Base-by-base conservation (phyloP, 1,140 invertebrate species). In the Armadillidium nasatum region DNA sequence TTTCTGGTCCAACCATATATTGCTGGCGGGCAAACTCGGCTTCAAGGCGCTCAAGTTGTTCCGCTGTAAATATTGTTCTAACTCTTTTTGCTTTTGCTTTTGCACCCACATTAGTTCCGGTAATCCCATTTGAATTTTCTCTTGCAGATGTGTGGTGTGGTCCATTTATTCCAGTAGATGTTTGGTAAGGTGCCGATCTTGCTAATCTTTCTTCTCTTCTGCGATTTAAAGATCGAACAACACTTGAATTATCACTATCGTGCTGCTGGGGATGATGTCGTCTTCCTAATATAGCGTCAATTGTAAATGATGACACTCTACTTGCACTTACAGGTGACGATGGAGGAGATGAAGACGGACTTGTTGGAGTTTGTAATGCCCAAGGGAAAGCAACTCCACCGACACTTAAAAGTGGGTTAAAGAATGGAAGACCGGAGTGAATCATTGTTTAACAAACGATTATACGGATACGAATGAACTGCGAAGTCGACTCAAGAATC, bases 1-100 rank as follows among this genome's bases (percentile, higher is more conserved):
- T 87, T 86, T 99, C 97, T 83, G 97, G 99, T 2, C 99, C 97
- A 0, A 95, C 98, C 68, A 99, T 87, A 85, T 99, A 99, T 82
- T 97, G 88, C 0, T 97, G 99, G 0, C 94, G 97, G 86, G 99
- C 98, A 86, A 99, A 99, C 86, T 99, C 99, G 85, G 98, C 98
- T 87, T 99, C 97, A 83, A 99, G 87, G 0, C 97, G 94, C 1
- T 99, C 97, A 76, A 99, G 86, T 85, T 99, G 90, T 84, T 99
- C 97, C 85, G 99, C 99, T 0, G 97, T 99, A 86, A 99, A 99
- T 2, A 97, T 97, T 0, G 97, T 99, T 78, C 97, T 87, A 0
- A 97, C 96, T 78, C 97, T 85, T 77, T 95, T 86, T 0, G 94
- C 93, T 86, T 98, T 97, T 0, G 92, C 92, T 4, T 90, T 88